Evolutionary conservation across 1,140 invertebrate species (phyloP).

Genomic region (Camponotus floridanus): DNA sequence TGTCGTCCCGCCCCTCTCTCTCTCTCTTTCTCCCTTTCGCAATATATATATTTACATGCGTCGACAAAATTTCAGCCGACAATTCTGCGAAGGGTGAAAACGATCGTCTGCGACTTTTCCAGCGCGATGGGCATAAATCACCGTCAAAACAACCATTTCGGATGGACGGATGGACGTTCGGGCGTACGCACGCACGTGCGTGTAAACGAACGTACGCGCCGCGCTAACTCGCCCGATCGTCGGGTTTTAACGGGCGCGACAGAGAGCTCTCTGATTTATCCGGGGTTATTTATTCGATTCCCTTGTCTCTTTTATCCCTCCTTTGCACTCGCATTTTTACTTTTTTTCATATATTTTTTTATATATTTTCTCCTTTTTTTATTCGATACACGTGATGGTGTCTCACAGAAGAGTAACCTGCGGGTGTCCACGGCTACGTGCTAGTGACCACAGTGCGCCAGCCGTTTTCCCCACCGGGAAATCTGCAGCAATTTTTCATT

Average conservation of each 20-base stretch:
- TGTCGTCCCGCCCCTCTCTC: constrained; percentile 2
- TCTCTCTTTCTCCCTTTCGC: too few species aligned
- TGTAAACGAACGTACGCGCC: constrained; percentile 25
- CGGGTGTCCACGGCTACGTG: constrained; percentile 43
- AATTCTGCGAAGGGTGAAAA: constrained; percentile 52
- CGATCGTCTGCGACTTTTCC: constrained; percentile 49
- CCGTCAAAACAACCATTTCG: constrained; percentile 49
- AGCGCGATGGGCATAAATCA: constrained; percentile 67
- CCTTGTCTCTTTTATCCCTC: constrained; percentile 14
- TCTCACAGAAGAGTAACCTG: constrained; percentile 45
- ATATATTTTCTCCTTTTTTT: not conserved
- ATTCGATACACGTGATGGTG: constrained; percentile 24
- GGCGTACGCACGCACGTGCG: constrained; percentile 15
- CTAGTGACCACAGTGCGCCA: constrained; percentile 44
- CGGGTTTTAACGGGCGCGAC: constrained; percentile 59
- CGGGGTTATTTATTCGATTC: constrained; percentile 65
- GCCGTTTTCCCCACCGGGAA: constrained; percentile 74
- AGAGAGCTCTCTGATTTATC: constrained; percentile 70
- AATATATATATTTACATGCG: constrained; percentile 4
- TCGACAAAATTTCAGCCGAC: constrained; percentile 39
- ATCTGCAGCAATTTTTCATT: constrained; percentile 77
- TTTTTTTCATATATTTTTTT: constrained; percentile 28
- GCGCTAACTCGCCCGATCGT: constrained; percentile 18
- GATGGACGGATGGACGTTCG: not conserved
- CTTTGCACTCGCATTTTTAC: constrained; percentile 45